Conservation (phyloP, 2,888 invertebrate species). For the Sarcophaga variegata region DNA sequence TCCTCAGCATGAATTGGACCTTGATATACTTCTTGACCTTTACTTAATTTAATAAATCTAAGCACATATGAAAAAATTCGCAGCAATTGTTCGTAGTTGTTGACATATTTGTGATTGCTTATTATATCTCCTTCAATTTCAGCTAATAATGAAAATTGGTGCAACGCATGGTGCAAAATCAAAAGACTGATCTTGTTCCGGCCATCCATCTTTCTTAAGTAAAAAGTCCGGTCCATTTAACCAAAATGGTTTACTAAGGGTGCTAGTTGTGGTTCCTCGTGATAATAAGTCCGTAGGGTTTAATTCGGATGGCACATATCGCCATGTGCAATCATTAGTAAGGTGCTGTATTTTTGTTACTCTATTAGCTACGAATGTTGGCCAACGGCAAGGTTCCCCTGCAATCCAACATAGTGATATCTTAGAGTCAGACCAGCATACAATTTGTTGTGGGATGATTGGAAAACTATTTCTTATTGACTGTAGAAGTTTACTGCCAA, state of each 20-base stretch:
- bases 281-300: conserved; percentile 36
- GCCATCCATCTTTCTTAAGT: not conserved
- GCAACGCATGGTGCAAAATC: not conserved
- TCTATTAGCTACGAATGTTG: too few species aligned
- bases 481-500: too few species aligned
- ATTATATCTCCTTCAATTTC: not conserved
- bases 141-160: not conserved
- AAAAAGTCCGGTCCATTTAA: too few species aligned
- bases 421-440: too few species aligned
- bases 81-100: too few species aligned
- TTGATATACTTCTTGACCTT: not conserved
- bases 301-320: conserved; percentile 2
- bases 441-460: too few species aligned
- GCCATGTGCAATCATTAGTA: conserved; percentile 3
- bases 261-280: not conserved
- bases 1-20: too few species aligned
- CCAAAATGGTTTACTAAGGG: conserved; percentile 10
- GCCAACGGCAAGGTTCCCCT: too few species aligned
- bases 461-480: too few species aligned
- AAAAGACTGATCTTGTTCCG: not conserved
- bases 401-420: too few species aligned
- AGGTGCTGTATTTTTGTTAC: conserved; percentile 28
- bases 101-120: too few species aligned
- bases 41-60: not conserved
- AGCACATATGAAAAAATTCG: too few species aligned